phyloP scores from a whole-genome alignment of 2,113 vertebrate genomes.

The Phoenicopterus ruber region DNA sequence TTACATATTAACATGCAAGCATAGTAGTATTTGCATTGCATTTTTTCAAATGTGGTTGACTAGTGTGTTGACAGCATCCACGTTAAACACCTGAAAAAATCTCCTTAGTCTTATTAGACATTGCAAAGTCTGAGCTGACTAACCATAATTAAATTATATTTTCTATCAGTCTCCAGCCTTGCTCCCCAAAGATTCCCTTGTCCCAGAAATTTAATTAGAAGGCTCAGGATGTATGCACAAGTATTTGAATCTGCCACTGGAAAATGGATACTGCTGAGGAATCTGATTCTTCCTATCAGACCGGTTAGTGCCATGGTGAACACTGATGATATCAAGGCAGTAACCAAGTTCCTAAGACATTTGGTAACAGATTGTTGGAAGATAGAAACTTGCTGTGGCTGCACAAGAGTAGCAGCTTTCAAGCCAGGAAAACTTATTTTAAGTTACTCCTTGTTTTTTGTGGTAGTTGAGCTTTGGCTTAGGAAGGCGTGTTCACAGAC shows the following conservation, averaged over 20 bases:
- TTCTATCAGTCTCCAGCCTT: background rate
- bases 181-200: background rate
- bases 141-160: background rate
- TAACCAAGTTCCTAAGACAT: background rate
- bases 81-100: background rate
- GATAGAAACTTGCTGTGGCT: background rate
- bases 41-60: background rate
- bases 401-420: background rate
- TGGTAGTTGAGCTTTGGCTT: background rate
- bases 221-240: background rate
- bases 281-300: background rate
- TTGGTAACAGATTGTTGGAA: background rate
- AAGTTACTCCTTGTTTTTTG: background rate
- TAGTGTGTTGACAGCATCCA: background rate
- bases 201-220: conserved; percentile 6
- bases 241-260: background rate
- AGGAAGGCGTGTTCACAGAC: background rate
- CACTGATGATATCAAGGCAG: background rate
- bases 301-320: background rate
- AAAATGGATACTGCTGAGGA: background rate
- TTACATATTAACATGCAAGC: background rate
- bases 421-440: background rate
- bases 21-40: background rate
- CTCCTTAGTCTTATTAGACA: background rate
- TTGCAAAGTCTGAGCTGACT: background rate